Evolutionary conservation across 2,113 vertebrate genomes (phyloP).

Genomic region (Pluvialis apricaria): DNA sequence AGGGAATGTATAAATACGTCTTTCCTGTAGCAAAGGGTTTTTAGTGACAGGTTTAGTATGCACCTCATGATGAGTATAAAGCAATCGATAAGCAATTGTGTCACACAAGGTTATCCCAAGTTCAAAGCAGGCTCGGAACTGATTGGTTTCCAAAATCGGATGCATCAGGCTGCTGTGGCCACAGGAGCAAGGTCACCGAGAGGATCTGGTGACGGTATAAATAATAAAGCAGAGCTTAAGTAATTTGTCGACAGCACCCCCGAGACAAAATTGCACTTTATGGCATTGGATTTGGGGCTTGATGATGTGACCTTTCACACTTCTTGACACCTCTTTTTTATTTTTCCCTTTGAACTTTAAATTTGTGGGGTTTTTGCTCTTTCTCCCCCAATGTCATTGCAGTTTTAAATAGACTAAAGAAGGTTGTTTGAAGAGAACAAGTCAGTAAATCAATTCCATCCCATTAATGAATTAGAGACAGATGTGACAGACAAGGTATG

Average conservation of each 20-base stretch:
- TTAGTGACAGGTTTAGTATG: not conserved
- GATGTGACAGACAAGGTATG: not conserved
- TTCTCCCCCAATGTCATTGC: not conserved
- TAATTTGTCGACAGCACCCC: not conserved
- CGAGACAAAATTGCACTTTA: not conserved
- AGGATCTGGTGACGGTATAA: constrained; percentile 12
- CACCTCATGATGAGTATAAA: not conserved
- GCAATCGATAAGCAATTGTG: constrained; percentile 19
- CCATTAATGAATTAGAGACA: not conserved
- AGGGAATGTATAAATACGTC: not conserved
- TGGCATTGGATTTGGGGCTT: not conserved
- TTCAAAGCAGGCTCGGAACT: not conserved
- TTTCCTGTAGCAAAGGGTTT: not conserved
- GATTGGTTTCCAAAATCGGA: not conserved
- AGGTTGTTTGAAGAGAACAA: not conserved
- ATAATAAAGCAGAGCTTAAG: constrained; percentile 12
- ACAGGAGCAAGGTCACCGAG: constrained; percentile 2
- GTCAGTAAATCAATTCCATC: not conserved
- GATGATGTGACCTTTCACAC: not conserved
- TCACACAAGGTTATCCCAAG: constrained; percentile 40
- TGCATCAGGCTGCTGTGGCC: not conserved
- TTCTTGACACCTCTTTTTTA: not conserved
- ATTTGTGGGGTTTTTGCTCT: not conserved
- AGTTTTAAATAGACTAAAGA: not conserved
- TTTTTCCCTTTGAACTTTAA: not conserved